Conservation (phyloP, 2,113 vertebrate genomes). For the Trochalopteron elliotii region DNA sequence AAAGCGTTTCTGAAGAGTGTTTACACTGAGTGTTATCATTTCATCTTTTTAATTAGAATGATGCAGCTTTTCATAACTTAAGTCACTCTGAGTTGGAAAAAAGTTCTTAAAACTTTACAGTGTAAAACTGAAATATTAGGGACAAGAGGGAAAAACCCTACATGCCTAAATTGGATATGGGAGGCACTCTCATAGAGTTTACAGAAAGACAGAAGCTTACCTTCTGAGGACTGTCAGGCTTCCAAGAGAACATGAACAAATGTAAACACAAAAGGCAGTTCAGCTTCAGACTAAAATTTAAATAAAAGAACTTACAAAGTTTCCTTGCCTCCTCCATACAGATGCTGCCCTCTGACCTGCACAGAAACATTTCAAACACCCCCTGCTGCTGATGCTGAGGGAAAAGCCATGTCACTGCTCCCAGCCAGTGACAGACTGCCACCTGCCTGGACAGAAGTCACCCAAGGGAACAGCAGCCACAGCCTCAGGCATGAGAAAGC, state of each 20-base stretch:
- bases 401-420: neutral
- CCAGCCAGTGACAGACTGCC: neutral
- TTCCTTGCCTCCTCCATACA: neutral
- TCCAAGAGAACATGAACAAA: neutral
- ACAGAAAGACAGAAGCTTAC: neutral
- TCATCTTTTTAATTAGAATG: neutral
- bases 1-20: neutral
- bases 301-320: neutral
- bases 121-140: neutral
- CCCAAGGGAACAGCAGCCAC: neutral
- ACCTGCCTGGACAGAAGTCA: accelerated
- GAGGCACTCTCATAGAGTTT: neutral
- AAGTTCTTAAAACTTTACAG: neutral
- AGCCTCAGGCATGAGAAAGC: accelerated
- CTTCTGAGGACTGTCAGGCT: neutral
- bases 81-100: neutral
- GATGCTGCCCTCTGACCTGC: neutral
- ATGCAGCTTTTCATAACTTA: neutral
- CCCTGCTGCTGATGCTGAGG: neutral
- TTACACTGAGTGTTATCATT: neutral
- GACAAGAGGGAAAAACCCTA: neutral
- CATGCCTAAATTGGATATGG: accelerated
- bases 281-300: neutral
- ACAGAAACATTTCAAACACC: neutral
- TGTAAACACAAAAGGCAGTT: neutral